These are phyloP conservation scores for Panonychus citri DNA, from an alignment of 1,140 invertebrate genomes.

Conservation along the genomic window DNA sequence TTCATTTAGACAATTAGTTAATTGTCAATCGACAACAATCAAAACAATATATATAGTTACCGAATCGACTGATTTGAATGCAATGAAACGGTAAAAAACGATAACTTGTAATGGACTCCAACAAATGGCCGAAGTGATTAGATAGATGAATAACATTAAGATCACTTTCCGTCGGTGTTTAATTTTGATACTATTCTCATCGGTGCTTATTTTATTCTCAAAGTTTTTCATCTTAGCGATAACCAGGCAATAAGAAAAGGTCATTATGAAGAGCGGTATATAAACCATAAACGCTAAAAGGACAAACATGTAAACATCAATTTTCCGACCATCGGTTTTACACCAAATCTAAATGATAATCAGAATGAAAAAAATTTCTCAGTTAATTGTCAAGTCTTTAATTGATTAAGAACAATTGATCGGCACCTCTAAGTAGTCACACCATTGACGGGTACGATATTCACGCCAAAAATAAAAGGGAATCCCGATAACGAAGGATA, in stretches of 20 bases:
- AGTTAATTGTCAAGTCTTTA: no score
- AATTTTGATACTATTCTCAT: conserved; percentile 28
- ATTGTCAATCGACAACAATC: neutral
- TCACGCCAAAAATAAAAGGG: conserved; percentile 37
- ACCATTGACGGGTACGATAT: conserved; percentile 41
- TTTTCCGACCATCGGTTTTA: conserved; percentile 34
- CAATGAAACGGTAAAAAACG: conserved; percentile 7
- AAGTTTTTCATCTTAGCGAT: conserved; percentile 34
- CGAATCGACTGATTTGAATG: neutral
- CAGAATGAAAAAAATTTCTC: no score
- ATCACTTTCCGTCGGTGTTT: conserved; percentile 37
- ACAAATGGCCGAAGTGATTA: conserved; percentile 37
- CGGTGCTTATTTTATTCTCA: conserved; percentile 28
- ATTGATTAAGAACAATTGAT: neutral
- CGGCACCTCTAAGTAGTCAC: conserved; percentile 22
- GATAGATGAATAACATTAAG: conserved; percentile 39
- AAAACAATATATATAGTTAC: neutral
- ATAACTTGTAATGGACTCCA: conserved; percentile 33
- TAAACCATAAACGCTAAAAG: conserved; percentile 41
- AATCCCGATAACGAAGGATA: conserved; percentile 31
- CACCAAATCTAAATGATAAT: conserved; percentile 44
- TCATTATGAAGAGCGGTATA: conserved; percentile 40
- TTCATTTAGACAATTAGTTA: neutral
- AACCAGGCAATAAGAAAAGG: conserved; percentile 37
- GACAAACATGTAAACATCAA: conserved; percentile 40